A percentile compares a stretch with the other conserved stretches of the same genome.
These are phyloP conservation scores for Drosophila dives DNA, from an alignment of 2,888 invertebrate genomes.

Conservation along the genomic window DNA sequence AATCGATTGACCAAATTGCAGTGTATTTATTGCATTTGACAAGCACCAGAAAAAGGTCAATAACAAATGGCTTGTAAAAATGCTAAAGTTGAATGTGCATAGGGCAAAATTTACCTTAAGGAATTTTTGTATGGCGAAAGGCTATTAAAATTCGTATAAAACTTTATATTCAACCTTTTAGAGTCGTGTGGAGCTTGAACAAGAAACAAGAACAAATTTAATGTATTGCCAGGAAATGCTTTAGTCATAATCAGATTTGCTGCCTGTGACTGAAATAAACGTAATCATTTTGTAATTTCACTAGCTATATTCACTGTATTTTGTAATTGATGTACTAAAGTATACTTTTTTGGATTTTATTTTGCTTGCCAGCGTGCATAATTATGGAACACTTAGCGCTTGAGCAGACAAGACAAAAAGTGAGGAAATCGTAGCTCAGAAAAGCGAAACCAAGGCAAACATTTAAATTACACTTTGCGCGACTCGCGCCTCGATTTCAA, in stretches of 20 bases:
- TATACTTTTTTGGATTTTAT: slow-evolving; percentile 20
- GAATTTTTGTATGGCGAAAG: background rate
- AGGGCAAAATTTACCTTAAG: no score
- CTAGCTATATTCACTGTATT: background rate
- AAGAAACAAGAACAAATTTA: background rate
- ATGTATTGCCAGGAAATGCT: background rate
- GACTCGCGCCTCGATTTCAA: slow-evolving; percentile 3
- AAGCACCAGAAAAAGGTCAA: slow-evolving; percentile 1
- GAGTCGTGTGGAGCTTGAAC: background rate
- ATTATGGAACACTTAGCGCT: slow-evolving; percentile 70
- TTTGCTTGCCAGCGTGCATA: slow-evolving; percentile 39
- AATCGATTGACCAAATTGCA: slow-evolving; percentile 15
- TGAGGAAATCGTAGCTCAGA: slow-evolving; percentile 35
- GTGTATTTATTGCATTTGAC: slow-evolving; percentile 24
- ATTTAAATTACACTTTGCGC: slow-evolving; percentile 32
- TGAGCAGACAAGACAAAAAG: slow-evolving; percentile 47
- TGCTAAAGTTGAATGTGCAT: background rate
- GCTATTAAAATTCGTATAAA: background rate
- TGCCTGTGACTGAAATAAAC: background rate
- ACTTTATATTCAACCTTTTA: background rate
- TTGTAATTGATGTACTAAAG: slow-evolving; percentile 46
- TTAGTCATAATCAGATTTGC: background rate
- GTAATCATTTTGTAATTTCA: background rate
- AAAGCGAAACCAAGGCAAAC: slow-evolving; percentile 44
- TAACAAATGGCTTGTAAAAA: background rate